These are phyloP conservation scores for Puffinus mauretanicus DNA, from an alignment of 2,113 vertebrate species.

Conservation along the genomic window DNA sequence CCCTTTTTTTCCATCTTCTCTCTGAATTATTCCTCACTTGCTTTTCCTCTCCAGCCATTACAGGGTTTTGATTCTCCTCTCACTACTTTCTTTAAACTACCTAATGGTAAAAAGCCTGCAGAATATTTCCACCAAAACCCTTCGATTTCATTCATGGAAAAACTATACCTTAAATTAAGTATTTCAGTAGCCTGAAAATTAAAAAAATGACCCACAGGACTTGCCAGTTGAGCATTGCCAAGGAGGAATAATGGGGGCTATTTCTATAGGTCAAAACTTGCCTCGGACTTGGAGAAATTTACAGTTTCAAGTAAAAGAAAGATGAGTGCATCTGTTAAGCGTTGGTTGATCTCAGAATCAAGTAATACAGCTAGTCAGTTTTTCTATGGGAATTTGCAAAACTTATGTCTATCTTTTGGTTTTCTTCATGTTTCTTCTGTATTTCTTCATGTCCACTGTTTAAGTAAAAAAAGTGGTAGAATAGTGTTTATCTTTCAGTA, in stretches of 20 bases:
- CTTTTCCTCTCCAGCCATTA: background rate
- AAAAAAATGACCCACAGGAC: background rate
- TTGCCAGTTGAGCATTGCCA: background rate
- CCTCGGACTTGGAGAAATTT: background rate
- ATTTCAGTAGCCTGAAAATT: background rate
- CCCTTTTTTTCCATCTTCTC: background rate
- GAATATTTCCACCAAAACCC: background rate
- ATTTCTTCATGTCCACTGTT: background rate
- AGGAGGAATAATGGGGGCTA: background rate
- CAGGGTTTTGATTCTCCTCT: constrained; percentile 1
- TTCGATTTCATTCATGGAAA: constrained; percentile 2
- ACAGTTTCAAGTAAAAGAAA: background rate
- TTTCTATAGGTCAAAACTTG: background rate
- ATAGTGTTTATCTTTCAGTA: background rate
- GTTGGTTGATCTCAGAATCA: background rate
- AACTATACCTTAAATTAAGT: background rate
- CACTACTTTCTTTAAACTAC: background rate
- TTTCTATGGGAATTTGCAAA: background rate
- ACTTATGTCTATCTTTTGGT: accelerated
- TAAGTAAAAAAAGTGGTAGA: background rate
- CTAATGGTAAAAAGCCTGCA: background rate
- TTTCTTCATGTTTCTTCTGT: background rate
- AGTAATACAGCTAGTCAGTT: background rate
- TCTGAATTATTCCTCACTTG: background rate
- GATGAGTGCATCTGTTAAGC: background rate